Evolutionary conservation across 2,797 vertebrate species (phyloP).

Genomic region (Mormyrops boulengeri): DNA sequence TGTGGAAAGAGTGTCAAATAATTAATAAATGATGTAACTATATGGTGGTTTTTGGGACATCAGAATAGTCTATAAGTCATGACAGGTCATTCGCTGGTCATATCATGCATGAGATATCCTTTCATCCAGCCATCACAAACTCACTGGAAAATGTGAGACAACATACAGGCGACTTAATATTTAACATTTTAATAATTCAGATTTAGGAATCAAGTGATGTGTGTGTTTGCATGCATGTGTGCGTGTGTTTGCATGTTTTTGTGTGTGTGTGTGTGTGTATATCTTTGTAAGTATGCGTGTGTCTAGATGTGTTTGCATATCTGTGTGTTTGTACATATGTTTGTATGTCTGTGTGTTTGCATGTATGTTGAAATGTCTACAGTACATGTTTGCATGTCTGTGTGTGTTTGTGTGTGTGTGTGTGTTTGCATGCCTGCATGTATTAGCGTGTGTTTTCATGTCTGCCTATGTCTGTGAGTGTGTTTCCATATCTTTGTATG

Average conservation of each 20-base stretch:
- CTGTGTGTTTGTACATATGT: background rate
- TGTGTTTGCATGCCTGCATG: background rate
- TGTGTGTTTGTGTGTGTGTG: background rate
- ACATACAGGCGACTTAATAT: background rate
- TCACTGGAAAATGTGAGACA: background rate
- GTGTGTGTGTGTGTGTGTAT: background rate
- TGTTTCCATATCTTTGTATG: conserved; percentile 11
- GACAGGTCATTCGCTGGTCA: background rate
- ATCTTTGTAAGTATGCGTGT: background rate
- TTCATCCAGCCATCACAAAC: conserved; percentile 2
- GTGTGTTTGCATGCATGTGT: background rate
- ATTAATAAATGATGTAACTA: background rate
- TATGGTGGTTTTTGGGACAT: background rate
- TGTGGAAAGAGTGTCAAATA: background rate
- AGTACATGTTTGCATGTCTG: background rate
- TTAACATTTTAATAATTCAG: background rate
- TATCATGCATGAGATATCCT: background rate
- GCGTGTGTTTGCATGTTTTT: background rate
- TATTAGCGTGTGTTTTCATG: background rate
- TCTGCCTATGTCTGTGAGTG: background rate
- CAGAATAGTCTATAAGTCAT: background rate
- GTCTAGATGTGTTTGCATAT: background rate
- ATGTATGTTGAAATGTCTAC: background rate
- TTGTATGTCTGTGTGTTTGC: background rate
- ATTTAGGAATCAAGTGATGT: background rate